A percentile compares a stretch with the other conserved stretches of the same genome.
These are phyloP conservation scores for Diphyllodes magnificus DNA, from an alignment of 2,113 vertebrate genomes.

Conservation along the genomic window DNA sequence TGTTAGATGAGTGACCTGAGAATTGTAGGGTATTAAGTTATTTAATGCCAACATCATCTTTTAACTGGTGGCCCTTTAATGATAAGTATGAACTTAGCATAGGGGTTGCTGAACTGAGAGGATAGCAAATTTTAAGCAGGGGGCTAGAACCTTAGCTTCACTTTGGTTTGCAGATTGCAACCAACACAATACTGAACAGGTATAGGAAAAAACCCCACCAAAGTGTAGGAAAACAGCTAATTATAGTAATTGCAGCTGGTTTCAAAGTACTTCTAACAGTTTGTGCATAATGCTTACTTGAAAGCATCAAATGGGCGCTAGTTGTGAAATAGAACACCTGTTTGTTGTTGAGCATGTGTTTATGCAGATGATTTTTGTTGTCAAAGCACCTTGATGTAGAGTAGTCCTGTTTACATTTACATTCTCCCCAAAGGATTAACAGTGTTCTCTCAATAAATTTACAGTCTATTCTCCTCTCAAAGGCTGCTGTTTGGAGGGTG, in stretches of 20 bases:
- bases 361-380: conserved; percentile 88
- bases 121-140: not conserved
- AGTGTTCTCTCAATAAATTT: conserved; percentile 81
- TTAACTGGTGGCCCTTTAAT: not conserved
- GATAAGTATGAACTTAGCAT: not conserved
- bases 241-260: conserved; percentile 88
- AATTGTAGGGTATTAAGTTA: not conserved
- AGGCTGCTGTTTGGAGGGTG: conserved; percentile 78
- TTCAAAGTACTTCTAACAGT: conserved; percentile 85
- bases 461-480: conserved; percentile 79
- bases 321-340: conserved; percentile 91
- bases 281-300: conserved; percentile 77
- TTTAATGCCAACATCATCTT: not conserved
- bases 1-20: not conserved
- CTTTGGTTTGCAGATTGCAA: conserved; percentile 8
- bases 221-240: conserved; percentile 77
- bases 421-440: conserved; percentile 81
- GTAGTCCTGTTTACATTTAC: conserved; percentile 82
- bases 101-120: not conserved
- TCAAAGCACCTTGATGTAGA: conserved; percentile 85
- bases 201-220: conserved; percentile 47
- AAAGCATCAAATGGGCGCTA: conserved; percentile 79
- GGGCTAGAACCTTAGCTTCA: not conserved
- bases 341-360: conserved; percentile 87
- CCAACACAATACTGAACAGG: conserved; percentile 59